These are phyloP conservation scores for Periplaneta americana DNA, from an alignment of 1,140 invertebrate genomes.

Conservation along the genomic window DNA sequence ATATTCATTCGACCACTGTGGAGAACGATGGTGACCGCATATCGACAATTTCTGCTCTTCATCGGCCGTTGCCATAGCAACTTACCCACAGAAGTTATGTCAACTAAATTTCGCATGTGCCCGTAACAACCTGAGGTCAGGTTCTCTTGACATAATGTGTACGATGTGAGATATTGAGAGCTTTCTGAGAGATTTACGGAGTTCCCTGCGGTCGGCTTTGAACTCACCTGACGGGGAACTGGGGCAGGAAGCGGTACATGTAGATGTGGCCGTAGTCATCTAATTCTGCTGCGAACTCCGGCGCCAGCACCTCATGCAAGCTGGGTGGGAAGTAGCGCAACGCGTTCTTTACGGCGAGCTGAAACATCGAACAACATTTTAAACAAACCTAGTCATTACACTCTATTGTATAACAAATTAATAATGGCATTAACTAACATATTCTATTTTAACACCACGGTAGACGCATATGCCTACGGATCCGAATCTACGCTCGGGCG, in stretches of 20 bases:
- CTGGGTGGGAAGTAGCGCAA: constrained; percentile 55
- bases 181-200: no score
- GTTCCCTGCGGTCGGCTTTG: no score
- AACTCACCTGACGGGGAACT: constrained; percentile 43
- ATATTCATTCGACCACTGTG: no score
- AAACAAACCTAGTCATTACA: background rate
- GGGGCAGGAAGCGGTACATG: constrained; percentile 57
- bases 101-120: no score
- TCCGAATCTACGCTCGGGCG: background rate
- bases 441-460: background rate
- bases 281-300: constrained; percentile 55
- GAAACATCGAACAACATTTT: background rate
- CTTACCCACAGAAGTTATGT: no score
- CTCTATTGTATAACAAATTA: background rate
- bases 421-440: background rate
- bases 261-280: constrained; percentile 60
- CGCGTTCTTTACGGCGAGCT: constrained; percentile 54
- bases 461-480: background rate
- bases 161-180: no score
- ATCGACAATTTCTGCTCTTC: no score
- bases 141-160: no score
- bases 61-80: no score
- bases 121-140: no score
- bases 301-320: constrained; percentile 42
- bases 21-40: no score